Evolutionary conservation across 2,113 vertebrate genomes (phyloP).

Genomic region (Gallinago jamesoni): DNA sequence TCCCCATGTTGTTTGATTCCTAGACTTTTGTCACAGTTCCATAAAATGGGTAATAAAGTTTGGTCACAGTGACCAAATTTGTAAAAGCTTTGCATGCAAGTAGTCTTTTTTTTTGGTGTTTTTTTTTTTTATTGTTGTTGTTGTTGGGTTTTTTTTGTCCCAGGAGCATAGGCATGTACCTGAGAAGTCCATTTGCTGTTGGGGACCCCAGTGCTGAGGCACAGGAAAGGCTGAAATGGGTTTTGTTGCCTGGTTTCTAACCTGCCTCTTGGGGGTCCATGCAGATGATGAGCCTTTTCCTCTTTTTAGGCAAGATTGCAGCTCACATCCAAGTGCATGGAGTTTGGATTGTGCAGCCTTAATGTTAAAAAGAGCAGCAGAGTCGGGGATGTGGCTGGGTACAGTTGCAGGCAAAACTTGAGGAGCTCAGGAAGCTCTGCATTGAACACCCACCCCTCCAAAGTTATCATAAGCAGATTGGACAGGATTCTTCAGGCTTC

Average conservation of each 20-base stretch:
- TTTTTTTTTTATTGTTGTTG: neutral
- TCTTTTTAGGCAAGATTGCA: neutral
- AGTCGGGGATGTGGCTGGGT: neutral
- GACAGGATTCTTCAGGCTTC: neutral
- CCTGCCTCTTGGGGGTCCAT: accelerated
- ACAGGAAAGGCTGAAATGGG: neutral
- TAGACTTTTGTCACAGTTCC: conserved; percentile 71
- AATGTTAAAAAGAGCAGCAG: neutral
- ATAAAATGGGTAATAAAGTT: conserved; percentile 76
- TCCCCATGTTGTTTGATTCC: conserved; percentile 75
- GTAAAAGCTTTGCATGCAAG: conserved; percentile 31
- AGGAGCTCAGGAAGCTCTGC: neutral
- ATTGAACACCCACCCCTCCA: neutral
- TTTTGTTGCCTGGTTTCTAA: neutral
- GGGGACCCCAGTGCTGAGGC: neutral
- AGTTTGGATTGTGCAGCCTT: neutral
- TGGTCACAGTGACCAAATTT: conserved; percentile 63
- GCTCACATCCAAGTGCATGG: neutral
- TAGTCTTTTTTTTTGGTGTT: conserved; percentile 6
- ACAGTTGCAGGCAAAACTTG: neutral
- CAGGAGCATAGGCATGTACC: neutral
- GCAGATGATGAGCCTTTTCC: neutral
- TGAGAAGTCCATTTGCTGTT: neutral
- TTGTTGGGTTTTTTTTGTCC: neutral
- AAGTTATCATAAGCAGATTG: neutral